These are phyloP conservation scores for Anastrepha ludens DNA, from an alignment of 1,140 invertebrate species.

Conservation along the genomic window DNA sequence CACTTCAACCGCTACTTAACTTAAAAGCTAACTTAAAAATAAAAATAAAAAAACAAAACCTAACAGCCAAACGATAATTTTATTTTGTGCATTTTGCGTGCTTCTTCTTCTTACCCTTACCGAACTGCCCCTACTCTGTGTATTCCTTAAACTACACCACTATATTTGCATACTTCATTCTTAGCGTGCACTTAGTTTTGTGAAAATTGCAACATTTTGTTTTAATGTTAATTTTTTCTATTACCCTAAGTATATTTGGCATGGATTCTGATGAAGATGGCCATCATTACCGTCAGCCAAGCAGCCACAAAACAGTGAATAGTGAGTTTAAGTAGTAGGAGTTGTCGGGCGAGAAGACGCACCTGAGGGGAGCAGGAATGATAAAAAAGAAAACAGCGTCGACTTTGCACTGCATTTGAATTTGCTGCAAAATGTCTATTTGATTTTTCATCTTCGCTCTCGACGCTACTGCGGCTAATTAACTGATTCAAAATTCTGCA, in stretches of 20 bases:
- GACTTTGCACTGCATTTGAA: neutral
- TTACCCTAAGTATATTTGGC: neutral
- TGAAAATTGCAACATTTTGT: constrained; percentile 50
- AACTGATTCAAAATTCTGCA: constrained; percentile 7
- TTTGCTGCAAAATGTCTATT: neutral
- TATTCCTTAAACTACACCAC: neutral
- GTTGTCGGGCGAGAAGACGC: neutral
- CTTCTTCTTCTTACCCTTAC: neutral
- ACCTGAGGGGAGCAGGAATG: neutral
- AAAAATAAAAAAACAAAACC: neutral
- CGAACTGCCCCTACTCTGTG: neutral
- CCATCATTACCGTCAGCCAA: neutral
- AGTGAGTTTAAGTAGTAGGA: no score
- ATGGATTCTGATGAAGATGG: neutral
- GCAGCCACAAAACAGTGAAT: neutral
- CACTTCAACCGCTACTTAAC: constrained; percentile 42
- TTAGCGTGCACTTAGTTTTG: neutral
- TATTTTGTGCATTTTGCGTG: neutral
- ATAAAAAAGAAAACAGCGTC: neutral
- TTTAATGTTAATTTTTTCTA: constrained; percentile 28
- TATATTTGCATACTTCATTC: neutral
- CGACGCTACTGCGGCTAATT: neutral
- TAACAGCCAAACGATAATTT: constrained; percentile 40
- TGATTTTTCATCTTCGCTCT: neutral
- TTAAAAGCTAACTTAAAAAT: neutral